These are phyloP conservation scores for Deroplatys truncata DNA, from an alignment of 2,888 invertebrate genomes.

Conservation along the genomic window DNA sequence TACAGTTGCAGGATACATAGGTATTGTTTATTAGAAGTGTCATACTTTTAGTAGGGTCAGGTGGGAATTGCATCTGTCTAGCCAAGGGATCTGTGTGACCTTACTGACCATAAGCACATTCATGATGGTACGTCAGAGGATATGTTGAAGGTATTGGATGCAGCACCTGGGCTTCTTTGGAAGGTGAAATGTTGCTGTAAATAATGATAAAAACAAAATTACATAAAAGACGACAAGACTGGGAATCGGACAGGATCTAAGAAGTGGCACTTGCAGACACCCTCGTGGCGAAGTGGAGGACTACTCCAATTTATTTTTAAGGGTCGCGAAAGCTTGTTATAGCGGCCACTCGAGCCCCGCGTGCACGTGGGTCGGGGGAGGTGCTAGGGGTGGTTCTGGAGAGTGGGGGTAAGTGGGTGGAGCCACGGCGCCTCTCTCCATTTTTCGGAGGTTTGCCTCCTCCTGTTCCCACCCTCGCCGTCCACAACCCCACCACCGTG, in stretches of 20 bases:
- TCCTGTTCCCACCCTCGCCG: background rate
- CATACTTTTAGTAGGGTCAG: too few species aligned
- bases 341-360: background rate
- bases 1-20: too few species aligned
- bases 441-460: conserved; percentile 25
- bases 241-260: background rate
- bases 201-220: background rate
- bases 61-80: too few species aligned
- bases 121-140: background rate
- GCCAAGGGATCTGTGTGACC: too few species aligned
- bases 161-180: background rate
- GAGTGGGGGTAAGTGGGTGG: conserved; percentile 21
- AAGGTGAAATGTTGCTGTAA: background rate
- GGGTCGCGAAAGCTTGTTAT: background rate
- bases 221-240: background rate
- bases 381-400: background rate
- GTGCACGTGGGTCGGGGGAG: conserved; percentile 11
- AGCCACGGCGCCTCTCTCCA: conserved; percentile 20
- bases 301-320: background rate
- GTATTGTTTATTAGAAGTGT: too few species aligned
- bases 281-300: background rate
- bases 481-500: background rate
- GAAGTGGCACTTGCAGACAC: background rate
- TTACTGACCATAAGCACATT: background rate
- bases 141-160: background rate